Base-by-base conservation (phyloP, 2,797 vertebrate genomes). In the Emys orbicularis region DNA sequence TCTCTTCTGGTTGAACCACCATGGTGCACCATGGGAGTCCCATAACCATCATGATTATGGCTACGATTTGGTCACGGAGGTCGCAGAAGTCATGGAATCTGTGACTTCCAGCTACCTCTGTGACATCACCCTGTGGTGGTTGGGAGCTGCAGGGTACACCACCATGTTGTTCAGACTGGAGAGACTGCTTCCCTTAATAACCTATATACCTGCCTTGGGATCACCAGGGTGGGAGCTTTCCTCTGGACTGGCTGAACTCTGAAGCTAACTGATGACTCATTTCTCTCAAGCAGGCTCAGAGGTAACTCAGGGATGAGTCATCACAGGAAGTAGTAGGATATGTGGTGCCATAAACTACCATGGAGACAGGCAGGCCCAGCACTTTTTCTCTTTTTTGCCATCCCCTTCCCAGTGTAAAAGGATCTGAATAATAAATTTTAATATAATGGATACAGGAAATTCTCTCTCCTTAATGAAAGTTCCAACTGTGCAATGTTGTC, bases 281-380 rank as follows among this genome's bases (percentile, higher is more conserved):
- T 68, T 15, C 8, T n/a, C 34, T 68, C 34, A 68, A 68, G 7
- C 16, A 21, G 61, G 34, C 34, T 21, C 61, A n/a, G 18, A 68
- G 61, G 34, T 68, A 68, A 68, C 19, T 41, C n/a, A 72, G n/a
- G 37, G 10, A 72, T 72, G 68, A 72, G 68, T 72, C 68, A 72
- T 72, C 68, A 72, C 68, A 72, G 68, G 37, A 12, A 23, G n/a
- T 72, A 59, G 2, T 86, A 89, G 96, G 74, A 8, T 11, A 74
- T 92, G 53, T 29, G 8, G n/a, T 91, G 90, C 53, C 52, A 77
- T 50, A 93, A 88, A 86, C 89, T 87, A 90, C 1, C 2, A 54
- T 47, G 81, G 12, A 82, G 1, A 21, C 53, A 92, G 91, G 57
- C 3, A 81, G n/a, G 12, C 52, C 4, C 47, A 91, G 41, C 57